phyloP scores from a whole-genome alignment of 2,113 vertebrate species.

The Balaeniceps rex region DNA sequence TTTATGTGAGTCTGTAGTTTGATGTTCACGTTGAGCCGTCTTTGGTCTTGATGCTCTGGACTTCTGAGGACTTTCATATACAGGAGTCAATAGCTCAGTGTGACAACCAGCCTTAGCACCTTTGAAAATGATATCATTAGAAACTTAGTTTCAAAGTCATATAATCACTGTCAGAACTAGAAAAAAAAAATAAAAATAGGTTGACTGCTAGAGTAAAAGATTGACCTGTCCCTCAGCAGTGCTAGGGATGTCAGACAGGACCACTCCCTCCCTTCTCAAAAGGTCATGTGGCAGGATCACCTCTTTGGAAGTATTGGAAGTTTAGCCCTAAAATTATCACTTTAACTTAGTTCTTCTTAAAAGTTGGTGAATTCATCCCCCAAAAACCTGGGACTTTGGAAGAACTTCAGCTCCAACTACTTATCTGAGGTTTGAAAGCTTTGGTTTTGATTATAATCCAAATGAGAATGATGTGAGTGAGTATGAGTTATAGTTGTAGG shows the following conservation, averaged over 20 bases:
- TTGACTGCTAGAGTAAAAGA: background rate
- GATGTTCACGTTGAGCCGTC: background rate
- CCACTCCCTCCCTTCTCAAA: background rate
- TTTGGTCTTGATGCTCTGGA: background rate
- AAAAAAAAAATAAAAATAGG: background rate
- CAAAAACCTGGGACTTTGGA: background rate
- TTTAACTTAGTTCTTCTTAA: background rate
- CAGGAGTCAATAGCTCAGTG: background rate
- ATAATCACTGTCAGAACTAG: background rate
- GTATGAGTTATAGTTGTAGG: background rate
- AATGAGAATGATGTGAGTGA: background rate
- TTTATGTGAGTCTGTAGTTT: background rate
- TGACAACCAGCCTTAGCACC: background rate
- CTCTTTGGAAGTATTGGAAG: background rate
- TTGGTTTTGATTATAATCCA: background rate
- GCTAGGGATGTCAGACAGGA: background rate
- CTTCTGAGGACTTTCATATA: background rate
- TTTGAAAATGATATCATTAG: background rate
- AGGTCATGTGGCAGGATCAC: background rate
- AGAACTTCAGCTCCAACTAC: background rate
- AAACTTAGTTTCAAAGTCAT: background rate
- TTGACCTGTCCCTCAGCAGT: background rate
- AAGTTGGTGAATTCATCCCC: background rate
- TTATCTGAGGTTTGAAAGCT: background rate
- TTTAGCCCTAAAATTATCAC: background rate